Base-by-base conservation (phyloP, 2,888 invertebrate genomes). In the Pterobdella sp. region DNA sequence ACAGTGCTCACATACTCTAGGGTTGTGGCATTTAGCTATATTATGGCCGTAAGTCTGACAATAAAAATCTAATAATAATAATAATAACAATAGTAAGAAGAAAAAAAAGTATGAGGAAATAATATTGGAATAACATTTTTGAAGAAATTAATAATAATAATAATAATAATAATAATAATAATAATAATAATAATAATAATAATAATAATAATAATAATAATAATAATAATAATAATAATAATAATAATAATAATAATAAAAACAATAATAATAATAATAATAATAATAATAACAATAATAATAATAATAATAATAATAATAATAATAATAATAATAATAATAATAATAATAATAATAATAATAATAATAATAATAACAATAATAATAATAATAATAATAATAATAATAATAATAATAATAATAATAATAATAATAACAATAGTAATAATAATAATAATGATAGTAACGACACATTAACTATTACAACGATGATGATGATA, bases 191-290 rank as follows among this genome's bases (percentile, higher is more conserved):
- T 70, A 56, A 37, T 56, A 31, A 32, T 68, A 36, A 37, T 68
- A 36, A 29, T 72, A 31, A 65, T 65, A 37, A 65, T 65, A 26
- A 65, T 37, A 29, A 65, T 65, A 1, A 72, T 72, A 22, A 65
- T 42, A 26, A 70, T 56, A 18, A 49, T 56, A 56, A 37, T 56
- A 32, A 37, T 70, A 32, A 49, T 70, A 56, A 37, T 56, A 31
- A 32, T 68, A 36, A 37, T 68, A 36, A 29, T 65, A 31, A 65
- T 65, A 37, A 65, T 65, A 26, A 65, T 37, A 29, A 65, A 37
- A 1, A 65, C 66, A 22, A 65, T 42, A 26, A 70, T 56, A 18
- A 49, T 56, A 56, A 37, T 56, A 32, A 37, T 70, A 32, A 49
- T 70, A 56, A n/a, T 56, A 31, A 32, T 68, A 36, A 37, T 68